A percentile compares a stretch with the other conserved stretches of the same genome.
Conservation (phyloP, 2,113 vertebrate species). For the Chamaetylas fuelleborni region DNA sequence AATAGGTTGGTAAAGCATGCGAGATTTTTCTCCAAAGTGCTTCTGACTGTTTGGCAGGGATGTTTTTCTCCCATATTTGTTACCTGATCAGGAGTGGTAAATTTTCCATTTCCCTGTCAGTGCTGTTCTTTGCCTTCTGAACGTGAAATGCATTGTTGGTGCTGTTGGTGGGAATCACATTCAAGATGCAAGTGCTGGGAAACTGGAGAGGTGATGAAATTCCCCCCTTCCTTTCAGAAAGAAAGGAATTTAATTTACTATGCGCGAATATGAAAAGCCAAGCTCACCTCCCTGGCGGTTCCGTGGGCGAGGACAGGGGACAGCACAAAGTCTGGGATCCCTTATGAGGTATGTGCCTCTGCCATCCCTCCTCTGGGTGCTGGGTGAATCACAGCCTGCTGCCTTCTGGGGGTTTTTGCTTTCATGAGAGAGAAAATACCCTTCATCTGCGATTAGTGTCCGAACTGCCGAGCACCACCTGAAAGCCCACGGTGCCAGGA, state of each 20-base stretch:
- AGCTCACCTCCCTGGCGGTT: background rate
- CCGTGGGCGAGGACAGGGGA: fast-evolving
- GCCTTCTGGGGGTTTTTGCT: background rate
- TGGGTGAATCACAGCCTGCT: background rate
- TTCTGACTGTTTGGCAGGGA: background rate
- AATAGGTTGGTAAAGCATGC: background rate
- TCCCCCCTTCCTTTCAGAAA: background rate
- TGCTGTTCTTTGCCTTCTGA: background rate
- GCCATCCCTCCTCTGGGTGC: background rate
- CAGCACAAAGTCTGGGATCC: background rate
- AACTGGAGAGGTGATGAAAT: background rate
- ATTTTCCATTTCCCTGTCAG: background rate
- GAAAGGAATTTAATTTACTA: background rate
- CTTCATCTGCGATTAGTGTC: background rate
- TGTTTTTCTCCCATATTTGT: background rate
- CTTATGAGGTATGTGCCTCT: background rate
- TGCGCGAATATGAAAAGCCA: background rate
- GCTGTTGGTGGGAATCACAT: background rate
- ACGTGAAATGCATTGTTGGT: background rate
- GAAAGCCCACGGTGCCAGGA: fast-evolving
- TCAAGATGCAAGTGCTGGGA: background rate
- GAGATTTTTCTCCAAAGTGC: background rate
- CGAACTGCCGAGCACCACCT: background rate
- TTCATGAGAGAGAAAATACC: background rate
- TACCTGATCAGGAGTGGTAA: background rate